Evolutionary conservation across 2,113 vertebrate genomes (phyloP), one percentile per base, ranked within the genome.

Genomic region (Numida meleagris): DNA sequence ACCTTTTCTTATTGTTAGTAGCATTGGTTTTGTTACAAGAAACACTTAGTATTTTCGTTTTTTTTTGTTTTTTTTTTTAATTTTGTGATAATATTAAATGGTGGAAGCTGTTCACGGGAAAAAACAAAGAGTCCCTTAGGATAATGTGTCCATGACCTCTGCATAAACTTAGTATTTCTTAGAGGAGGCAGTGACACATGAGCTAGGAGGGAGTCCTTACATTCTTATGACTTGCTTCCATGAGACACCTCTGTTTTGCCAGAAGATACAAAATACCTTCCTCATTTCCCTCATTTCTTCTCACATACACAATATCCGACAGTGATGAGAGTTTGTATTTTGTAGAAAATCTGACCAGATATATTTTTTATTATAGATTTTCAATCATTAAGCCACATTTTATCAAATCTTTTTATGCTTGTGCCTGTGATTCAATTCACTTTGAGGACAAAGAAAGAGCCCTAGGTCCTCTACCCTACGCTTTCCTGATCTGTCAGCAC

Each of bases 401-500:
- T 86, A 45, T 57, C 33, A 89, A 18, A 29, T 45, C 36, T 82
- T 90, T 76, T 55, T 5, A 0, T 57, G 55, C 65, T 91, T 86
- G 33, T 66, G 40, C 45, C 48, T 74, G 46, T 34, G 72, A 76
- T 72, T 50, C 21, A n/a, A 34, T 65, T 82, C 91, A 43, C 34
- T 93, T 71, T 62, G 11, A 74, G 75, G 59, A 63, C 38, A 77
- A 55, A 71, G 6, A 58, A 85, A 89, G 25, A 31, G 87, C 90
- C 82, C 55, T 58, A 18, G 66, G 90, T 89, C 81, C 58, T 84
- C 46, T 62, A 34, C 29, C 45, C 46, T 75, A 5, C 4, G 13
- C n/a, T 65, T 82, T 94, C 72, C 68, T 65, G n/a, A 85, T 91
- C 85, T 93, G 88, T 88, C 94, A 95, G 71, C 62, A 25, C 68